Base-by-base conservation (phyloP, 2,888 invertebrate genomes). In the Capitulum mitella region DNA sequence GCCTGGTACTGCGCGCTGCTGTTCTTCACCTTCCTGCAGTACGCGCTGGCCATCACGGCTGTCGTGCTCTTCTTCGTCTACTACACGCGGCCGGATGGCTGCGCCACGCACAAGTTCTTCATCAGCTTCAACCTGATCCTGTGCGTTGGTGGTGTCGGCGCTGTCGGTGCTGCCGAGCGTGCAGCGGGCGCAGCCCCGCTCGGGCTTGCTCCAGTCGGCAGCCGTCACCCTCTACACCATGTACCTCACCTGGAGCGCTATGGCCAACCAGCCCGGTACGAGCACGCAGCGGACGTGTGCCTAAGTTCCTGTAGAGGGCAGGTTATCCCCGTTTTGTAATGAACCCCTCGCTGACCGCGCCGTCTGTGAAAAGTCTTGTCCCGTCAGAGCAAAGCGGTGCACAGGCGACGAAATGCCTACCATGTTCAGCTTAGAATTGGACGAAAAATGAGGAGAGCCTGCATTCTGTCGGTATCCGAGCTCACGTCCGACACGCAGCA, bases 161-260 rank as follows among this genome's bases (percentile, higher is more conserved):
- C 84, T 97, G 32, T 97, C 98, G 0, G 91, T 98, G 83, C 87
- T 97, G 83, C 98, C 99, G 0, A 88, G 90, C 79, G 93, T 99
- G 26, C 98, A 99, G 87, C 96, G 98, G 85, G 90, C 90, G 84
- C 91, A 95, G 84, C 95, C 96, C 0, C 90, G 92, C 83, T 98
- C 98, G 74, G 99, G 99, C 46, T 89, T 99, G 40, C 89, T 89
- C 14, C 82, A 82, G 81, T 80, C 81, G 77, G 34, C 76, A 26
- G 86, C 85, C 81, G 78, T 80, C 74, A 91, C 95, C 6, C 88
- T 97, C 26, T 99, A 99, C 86, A 93, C 95, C 26, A 89, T 95
- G 84, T 99, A 96, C 86, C 89, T 99, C 83, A 99, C 99, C 78
- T 99, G 99, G 99, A 97, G 98, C 0, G 94, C 98, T 43, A 91